phyloP scores from a whole-genome alignment of 2,113 vertebrate species.

The Alligator mississippiensis region DNA sequence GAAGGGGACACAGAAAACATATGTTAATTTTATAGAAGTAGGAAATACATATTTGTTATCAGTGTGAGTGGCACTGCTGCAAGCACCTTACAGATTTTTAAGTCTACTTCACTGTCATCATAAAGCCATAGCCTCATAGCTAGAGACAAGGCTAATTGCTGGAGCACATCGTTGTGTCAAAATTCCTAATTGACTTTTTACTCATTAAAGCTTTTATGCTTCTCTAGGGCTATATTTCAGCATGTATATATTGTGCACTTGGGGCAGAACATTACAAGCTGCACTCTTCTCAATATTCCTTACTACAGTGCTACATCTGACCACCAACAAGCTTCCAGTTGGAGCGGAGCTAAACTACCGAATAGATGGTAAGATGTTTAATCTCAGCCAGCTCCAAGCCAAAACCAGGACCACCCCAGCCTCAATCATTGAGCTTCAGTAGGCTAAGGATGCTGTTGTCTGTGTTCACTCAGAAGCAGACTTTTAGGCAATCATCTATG shows the following conservation, averaged over 20 bases:
- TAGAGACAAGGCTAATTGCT: conserved; percentile 67
- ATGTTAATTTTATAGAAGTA: conserved; percentile 4
- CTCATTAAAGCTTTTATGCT: conserved; percentile 40
- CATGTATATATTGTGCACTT: fast-evolving
- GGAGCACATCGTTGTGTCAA: conserved; percentile 49
- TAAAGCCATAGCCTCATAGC: conserved; percentile 38
- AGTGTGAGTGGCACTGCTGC: not conserved
- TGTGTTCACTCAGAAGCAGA: no score
- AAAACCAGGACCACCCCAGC: no score
- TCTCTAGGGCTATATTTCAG: conserved; percentile 36
- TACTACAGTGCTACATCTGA: no score
- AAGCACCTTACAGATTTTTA: conserved; percentile 37
- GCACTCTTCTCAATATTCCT: no score
- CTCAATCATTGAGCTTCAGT: no score
- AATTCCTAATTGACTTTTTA: conserved; percentile 75
- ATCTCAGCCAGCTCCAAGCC: no score
- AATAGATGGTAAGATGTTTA: no score
- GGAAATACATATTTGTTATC: not conserved
- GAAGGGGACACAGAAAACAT: not conserved
- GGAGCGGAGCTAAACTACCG: no score
- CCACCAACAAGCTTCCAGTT: no score
- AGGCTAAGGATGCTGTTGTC: no score
- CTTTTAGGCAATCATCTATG: no score
- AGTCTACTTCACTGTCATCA: conserved; percentile 42
- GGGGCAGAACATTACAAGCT: not conserved